Conservation (phyloP, 2,797 vertebrate genomes). For the Poeciliopsis paucimaculata region DNA sequence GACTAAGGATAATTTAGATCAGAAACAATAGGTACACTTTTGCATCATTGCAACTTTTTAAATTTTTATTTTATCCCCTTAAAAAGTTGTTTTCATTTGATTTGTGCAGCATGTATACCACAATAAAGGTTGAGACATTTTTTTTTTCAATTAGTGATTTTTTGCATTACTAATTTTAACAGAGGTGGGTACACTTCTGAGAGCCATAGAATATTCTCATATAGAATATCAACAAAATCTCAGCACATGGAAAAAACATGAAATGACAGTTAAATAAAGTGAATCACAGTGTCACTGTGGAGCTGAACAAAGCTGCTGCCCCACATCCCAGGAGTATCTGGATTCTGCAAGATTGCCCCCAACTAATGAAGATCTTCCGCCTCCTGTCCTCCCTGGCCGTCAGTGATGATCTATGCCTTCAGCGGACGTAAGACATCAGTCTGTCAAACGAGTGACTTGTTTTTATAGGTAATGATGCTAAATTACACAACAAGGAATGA, state of each 20-base stretch:
- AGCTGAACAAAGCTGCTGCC: constrained; percentile 29
- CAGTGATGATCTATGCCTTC: constrained; percentile 68
- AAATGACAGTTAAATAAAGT: not conserved
- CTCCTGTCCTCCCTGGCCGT: constrained; percentile 49
- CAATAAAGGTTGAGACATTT: not conserved
- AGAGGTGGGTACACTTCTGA: not conserved
- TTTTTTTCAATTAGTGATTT: not conserved
- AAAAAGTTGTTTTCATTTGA: not conserved
- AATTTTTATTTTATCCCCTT: not conserved
- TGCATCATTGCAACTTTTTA: not conserved
- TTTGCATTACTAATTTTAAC: not conserved
- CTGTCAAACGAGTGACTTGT: constrained; percentile 58
- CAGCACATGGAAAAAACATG: not conserved
- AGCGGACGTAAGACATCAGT: constrained; percentile 54
- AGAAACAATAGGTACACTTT: not conserved
- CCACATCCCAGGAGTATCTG: constrained; percentile 47
- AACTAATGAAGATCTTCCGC: constrained; percentile 66
- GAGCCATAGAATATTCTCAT: not conserved
- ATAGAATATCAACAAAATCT: not conserved
- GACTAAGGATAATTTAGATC: not conserved
- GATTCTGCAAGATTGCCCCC: constrained; percentile 54
- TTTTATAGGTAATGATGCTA: constrained; percentile 76
- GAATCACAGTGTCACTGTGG: constrained; percentile 23
- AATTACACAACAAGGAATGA: constrained; percentile 73
- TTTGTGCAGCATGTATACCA: not conserved